A percentile compares a stretch with the other conserved stretches of the same genome.
These are phyloP conservation scores for Phallusia fumigata DNA, from an alignment of 23 tunicate genomes.

Conservation along the genomic window DNA sequence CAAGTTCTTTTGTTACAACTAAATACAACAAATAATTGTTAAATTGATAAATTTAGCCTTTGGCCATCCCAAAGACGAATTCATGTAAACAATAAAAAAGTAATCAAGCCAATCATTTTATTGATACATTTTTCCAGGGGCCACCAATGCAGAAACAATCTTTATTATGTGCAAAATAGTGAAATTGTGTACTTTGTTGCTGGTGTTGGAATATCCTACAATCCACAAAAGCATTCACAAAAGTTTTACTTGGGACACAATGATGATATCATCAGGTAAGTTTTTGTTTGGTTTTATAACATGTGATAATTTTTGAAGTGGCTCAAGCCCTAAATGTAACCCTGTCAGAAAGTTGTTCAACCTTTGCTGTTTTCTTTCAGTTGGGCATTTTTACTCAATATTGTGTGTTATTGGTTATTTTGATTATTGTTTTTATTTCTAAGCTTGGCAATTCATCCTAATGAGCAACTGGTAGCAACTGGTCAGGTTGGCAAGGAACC, in stretches of 20 bases:
- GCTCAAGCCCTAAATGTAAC: background rate
- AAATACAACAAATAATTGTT: too few species aligned
- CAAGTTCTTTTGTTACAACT: too few species aligned
- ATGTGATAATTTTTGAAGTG: background rate
- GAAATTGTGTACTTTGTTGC: constrained; percentile 98
- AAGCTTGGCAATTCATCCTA: constrained; percentile 85
- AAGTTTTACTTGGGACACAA: constrained; percentile 90
- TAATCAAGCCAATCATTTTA: too few species aligned
- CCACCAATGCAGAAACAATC: constrained; percentile 94
- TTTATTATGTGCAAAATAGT: constrained; percentile 52
- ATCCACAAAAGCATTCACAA: constrained; percentile 61
- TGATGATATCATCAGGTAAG: constrained; percentile 93
- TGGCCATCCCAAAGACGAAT: too few species aligned
- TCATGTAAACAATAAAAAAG: too few species aligned
- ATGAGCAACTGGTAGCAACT: constrained; percentile 71
- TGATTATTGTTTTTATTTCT: background rate
- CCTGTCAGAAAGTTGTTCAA: background rate
- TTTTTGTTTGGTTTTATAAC: background rate
- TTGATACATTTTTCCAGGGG: constrained; percentile 71
- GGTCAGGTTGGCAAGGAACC: constrained; percentile 98
- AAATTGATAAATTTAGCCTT: too few species aligned
- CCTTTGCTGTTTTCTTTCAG: background rate
- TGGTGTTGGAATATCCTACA: constrained; percentile 86
- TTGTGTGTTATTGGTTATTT: background rate
- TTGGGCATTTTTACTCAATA: background rate